Evolutionary conservation across 2,113 vertebrate genomes (phyloP).

Genomic region (Lates calcarifer): DNA sequence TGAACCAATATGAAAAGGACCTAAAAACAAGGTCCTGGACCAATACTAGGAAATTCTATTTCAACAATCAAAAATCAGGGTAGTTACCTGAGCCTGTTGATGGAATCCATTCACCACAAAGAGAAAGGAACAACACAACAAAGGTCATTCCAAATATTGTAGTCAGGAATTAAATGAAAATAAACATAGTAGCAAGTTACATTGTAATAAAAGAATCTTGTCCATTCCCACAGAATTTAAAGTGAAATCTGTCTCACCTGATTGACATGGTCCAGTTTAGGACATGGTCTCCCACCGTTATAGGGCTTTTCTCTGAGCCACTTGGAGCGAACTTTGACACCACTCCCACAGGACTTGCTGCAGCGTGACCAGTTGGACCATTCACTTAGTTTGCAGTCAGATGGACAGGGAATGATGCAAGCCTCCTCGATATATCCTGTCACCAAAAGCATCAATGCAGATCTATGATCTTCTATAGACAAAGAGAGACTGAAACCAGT

Average conservation of each 20-base stretch:
- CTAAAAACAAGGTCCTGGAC: background rate
- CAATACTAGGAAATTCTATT: too few relatives aligned
- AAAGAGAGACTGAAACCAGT: background rate
- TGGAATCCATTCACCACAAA: slow-evolving; percentile 32
- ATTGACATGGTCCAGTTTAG: slow-evolving; percentile 96
- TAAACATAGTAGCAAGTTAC: background rate
- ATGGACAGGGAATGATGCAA: slow-evolving; percentile 97
- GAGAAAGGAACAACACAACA: slow-evolving; percentile 24
- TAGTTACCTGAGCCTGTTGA: slow-evolving; percentile 82
- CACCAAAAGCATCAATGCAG: background rate
- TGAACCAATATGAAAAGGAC: too few relatives aligned
- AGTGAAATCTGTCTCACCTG: slow-evolving; percentile 86
- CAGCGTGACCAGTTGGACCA: slow-evolving; percentile 99
- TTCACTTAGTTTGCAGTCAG: slow-evolving; percentile 98
- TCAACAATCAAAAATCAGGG: background rate
- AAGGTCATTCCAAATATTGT: slow-evolving; percentile 8
- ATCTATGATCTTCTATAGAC: background rate
- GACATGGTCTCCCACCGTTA: slow-evolving; percentile 96
- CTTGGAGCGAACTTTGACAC: slow-evolving; percentile 97
- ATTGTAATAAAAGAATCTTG: background rate
- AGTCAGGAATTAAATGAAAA: background rate
- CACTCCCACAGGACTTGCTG: slow-evolving; percentile 97
- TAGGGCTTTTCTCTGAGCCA: slow-evolving; percentile 99
- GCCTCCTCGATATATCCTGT: slow-evolving; percentile 98
- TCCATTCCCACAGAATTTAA: background rate